Base-by-base conservation (phyloP, 2,888 invertebrate species). In the Salpingus planirostris region DNA sequence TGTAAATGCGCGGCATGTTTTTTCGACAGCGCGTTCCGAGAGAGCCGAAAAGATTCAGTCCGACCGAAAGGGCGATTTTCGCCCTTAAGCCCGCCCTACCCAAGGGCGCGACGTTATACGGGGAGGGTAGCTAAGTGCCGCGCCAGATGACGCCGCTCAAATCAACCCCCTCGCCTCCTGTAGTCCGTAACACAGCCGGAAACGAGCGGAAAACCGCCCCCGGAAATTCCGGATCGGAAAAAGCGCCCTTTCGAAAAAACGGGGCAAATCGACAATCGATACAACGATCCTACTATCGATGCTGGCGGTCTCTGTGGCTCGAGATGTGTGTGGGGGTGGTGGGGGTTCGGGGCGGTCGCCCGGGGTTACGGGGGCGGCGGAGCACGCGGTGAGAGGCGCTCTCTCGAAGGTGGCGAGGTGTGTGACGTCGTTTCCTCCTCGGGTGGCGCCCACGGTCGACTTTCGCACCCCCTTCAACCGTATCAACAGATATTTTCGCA, bases 141-240 rank as follows among this genome's bases (percentile, higher is more conserved):
- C 56, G 60, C 65, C 71, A 71, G 69, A 67, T 71, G 71, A 70
- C 71, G 70, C 69, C 63, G 40, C 44, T 52, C 52, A 54, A 54
- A 52, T 54, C 55, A 54, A 55, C 57, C 59, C 58, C 55, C 55
- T 54, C 50, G n/a, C n/a, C n/a, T n/a, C n/a, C n/a, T n/a, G n/a
- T 54, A 51, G 49, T 47, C 33, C 42, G 47, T 43, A 41, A 42
- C 43, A 35, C 29, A 38, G 46, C 48, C 42, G 44, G 31, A 38
- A 31, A 15, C 29, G 44, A 51, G 53, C 49, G 50, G 52, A 42
- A 18, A 23, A 15, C 29, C 18, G 6, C 6, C 6, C 18, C 8
- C 8, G 18, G 6, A 18, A 18, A 18, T n/a, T n/a, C n/a, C n/a
- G n/a, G n/a, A n/a, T n/a, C n/a, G n/a, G n/a, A n/a, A n/a, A n/a